These are phyloP conservation scores for Platycercus adscitus DNA, from an alignment of 2,113 vertebrate genomes.

Conservation along the genomic window DNA sequence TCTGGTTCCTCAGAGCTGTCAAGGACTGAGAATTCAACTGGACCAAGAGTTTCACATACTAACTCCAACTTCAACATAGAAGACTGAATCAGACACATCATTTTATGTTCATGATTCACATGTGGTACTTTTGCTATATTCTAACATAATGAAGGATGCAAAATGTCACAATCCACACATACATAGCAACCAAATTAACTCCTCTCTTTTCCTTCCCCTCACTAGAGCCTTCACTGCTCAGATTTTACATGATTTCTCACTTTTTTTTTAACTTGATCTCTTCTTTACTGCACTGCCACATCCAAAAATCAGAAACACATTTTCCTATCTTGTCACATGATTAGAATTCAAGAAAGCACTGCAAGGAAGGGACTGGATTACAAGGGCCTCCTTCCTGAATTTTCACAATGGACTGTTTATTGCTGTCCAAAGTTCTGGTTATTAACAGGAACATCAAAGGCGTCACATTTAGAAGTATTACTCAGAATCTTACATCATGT, in stretches of 20 bases:
- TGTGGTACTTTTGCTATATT: neutral
- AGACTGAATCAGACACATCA: neutral
- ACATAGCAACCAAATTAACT: neutral
- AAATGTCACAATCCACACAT: neutral
- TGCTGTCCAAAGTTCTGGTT: neutral
- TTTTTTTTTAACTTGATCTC: neutral
- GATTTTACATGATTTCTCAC: neutral
- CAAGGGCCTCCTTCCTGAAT: neutral
- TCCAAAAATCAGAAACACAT: neutral
- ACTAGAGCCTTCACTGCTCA: neutral
- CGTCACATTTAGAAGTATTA: neutral
- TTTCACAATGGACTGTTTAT: neutral
- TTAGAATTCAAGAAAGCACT: neutral
- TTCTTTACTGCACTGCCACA: neutral
- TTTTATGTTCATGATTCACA: neutral
- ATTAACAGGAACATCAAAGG: neutral
- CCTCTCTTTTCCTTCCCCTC: neutral
- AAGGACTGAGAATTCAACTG: neutral
- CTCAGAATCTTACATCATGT: neutral
- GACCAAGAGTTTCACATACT: neutral
- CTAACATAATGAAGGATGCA: neutral
- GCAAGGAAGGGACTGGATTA: neutral
- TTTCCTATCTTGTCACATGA: neutral
- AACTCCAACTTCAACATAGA: neutral
- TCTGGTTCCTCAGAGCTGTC: neutral